Evolutionary conservation across 2,888 invertebrate species (phyloP), one percentile per base, ranked within the genome.

Genomic region (Pyralis farinalis): DNA sequence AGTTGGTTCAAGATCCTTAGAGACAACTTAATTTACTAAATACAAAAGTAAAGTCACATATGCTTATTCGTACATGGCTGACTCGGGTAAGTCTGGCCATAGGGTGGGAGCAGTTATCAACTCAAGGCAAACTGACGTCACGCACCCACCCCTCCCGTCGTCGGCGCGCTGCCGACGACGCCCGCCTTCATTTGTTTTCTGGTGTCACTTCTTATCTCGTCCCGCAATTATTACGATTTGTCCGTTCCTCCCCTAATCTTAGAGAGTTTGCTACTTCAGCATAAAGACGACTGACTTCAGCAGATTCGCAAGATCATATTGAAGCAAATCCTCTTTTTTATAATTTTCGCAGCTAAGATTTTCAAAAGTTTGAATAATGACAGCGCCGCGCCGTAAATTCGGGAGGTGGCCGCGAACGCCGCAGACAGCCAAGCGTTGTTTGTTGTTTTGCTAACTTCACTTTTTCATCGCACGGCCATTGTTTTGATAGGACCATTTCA

Each of bases 151-250:
- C 45, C 44, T 33, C 16, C 45, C 32, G 10, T 25, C 32, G 33
- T 5, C 38, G 25, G 8, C 33, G 41, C 51, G 42, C 45, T 55
- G 54, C 49, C 63, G 56, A 56, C 58, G 53, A 62, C 77, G 60
- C 77, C 80, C 73, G 75, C 80, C 74, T 84, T 86, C 87, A 87
- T 87, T 87, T 88, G 87, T 87, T 88, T 88, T 87, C 84, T 87
- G 83, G 82, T 84, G 86, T 86, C 87, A 87, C 71, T 86, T 77
- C 86, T 88, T 88, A 87, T 88, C 88, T 85, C 84, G 80, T 81
- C 79, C 75, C 80, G 80, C 87, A 88, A 88, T 87, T 86, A 88
- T 88, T 85, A 88, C 86, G 86, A 87, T 88, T 87, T 88, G 87
- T 86, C 86, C 79, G 85, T 81, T 80, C 85, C 82, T 82, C 82